Conservation (phyloP, 37 sponge, comb jelly and placozoan species). For the Geodia barretti region DNA sequence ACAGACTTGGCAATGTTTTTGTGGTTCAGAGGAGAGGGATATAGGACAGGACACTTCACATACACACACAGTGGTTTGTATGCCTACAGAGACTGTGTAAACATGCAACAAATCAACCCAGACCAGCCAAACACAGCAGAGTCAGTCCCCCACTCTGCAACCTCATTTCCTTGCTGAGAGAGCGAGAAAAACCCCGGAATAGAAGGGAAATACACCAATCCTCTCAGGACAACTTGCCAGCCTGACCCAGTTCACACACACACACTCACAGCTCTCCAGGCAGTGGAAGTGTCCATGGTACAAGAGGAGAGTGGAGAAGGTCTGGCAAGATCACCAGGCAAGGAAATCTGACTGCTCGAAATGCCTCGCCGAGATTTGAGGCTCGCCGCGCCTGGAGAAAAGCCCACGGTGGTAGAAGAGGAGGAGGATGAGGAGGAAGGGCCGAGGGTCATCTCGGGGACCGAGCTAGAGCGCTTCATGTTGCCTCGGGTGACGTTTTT, state of each 20-base stretch:
- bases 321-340: conserved; percentile 17
- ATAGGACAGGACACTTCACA: too few relatives aligned
- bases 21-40: too few relatives aligned
- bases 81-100: too few relatives aligned
- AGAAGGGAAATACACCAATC: neutral
- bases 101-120: too few relatives aligned
- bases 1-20: too few relatives aligned
- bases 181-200: neutral
- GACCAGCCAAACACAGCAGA: too few relatives aligned
- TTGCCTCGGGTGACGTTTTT: neutral
- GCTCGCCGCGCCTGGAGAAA: too few relatives aligned
- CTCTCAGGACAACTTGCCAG: neutral
- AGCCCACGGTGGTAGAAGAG: neutral
- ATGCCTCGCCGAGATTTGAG: conserved; percentile 11
- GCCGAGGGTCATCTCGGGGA: conserved; percentile 14
- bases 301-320: neutral
- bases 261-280: neutral
- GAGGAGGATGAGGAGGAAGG: neutral
- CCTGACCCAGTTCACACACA: neutral
- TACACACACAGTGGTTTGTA: too few relatives aligned
- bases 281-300: neutral
- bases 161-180: neutral
- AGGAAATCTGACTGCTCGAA: conserved; percentile 33
- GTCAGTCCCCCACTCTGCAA: too few relatives aligned
- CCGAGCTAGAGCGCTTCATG: conserved; percentile 70